phyloP scores from a whole-genome alignment of 2,113 vertebrate genomes.

The Sphyrna mokarran region DNA sequence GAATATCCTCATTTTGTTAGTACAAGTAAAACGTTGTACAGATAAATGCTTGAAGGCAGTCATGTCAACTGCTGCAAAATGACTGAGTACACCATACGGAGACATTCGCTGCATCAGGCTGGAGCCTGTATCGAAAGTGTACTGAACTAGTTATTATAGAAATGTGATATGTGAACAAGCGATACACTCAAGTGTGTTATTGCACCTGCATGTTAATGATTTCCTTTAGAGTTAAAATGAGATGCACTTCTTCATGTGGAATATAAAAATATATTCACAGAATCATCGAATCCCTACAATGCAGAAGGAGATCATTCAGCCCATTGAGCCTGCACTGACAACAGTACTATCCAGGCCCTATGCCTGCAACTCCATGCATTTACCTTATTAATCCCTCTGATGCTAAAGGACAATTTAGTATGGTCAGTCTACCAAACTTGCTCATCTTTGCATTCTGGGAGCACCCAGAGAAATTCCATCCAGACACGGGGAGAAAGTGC shows the following conservation, averaged over 20 bases:
- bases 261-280: neutral
- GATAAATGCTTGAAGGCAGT: slow-evolving; percentile 28
- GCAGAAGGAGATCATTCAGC: too few relatives aligned
- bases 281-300: too few relatives aligned
- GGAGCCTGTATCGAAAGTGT: neutral
- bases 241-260: neutral
- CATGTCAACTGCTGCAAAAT: neutral
- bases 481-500: too few relatives aligned
- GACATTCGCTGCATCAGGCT: neutral
- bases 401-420: too few relatives aligned
- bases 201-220: slow-evolving; percentile 18
- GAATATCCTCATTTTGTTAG: slow-evolving; percentile 31
- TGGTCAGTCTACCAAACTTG: too few relatives aligned
- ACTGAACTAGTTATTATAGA: slow-evolving; percentile 21
- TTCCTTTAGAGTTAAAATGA: neutral
- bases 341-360: too few relatives aligned
- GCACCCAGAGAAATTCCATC: too few relatives aligned
- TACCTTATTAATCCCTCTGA: too few relatives aligned
- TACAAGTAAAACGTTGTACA: neutral
- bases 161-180: neutral
- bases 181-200: neutral
- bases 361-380: too few relatives aligned
- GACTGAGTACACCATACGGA: neutral
- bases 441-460: too few relatives aligned
- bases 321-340: too few relatives aligned